These are phyloP conservation scores for Amiota minor DNA, from an alignment of 2,888 invertebrate genomes.

Conservation along the genomic window DNA sequence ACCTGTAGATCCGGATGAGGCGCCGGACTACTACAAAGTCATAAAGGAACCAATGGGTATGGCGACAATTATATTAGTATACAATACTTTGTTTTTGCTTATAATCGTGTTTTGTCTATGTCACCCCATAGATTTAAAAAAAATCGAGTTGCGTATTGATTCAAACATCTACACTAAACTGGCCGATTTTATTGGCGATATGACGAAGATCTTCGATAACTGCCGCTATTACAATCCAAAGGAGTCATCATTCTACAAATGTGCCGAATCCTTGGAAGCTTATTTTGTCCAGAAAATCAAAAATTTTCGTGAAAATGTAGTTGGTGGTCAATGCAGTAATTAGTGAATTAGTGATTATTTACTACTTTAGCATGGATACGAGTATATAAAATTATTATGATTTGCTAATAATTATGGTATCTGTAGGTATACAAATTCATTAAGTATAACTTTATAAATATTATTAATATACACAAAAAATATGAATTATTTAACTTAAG, in stretches of 20 bases:
- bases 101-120: background rate
- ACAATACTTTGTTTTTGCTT: background rate
- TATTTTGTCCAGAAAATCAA: constrained; percentile 96
- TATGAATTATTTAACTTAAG: background rate
- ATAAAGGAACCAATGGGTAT: constrained; percentile 97
- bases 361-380: background rate
- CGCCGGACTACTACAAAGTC: constrained; percentile 96
- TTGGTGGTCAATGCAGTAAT: constrained; percentile 65
- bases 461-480: background rate
- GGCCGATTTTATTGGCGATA: constrained; percentile 96
- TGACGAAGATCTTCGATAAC: constrained; percentile 99
- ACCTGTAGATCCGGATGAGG: constrained; percentile 95
- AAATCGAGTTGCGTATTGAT: constrained; percentile 90
- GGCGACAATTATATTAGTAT: constrained; percentile 57
- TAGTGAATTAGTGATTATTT: background rate
- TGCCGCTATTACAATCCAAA: constrained; percentile 97
- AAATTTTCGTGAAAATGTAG: constrained; percentile 87
- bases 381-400: background rate
- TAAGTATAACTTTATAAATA: background rate
- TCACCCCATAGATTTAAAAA: constrained; percentile 86
- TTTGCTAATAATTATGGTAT: constrained; percentile 2
- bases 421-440: background rate
- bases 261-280: constrained; percentile 95
- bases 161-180: constrained; percentile 88
- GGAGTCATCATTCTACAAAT: constrained; percentile 95